These are phyloP conservation scores for Ciconia stormi DNA, from an alignment of 2,113 vertebrate genomes.

Conservation along the genomic window DNA sequence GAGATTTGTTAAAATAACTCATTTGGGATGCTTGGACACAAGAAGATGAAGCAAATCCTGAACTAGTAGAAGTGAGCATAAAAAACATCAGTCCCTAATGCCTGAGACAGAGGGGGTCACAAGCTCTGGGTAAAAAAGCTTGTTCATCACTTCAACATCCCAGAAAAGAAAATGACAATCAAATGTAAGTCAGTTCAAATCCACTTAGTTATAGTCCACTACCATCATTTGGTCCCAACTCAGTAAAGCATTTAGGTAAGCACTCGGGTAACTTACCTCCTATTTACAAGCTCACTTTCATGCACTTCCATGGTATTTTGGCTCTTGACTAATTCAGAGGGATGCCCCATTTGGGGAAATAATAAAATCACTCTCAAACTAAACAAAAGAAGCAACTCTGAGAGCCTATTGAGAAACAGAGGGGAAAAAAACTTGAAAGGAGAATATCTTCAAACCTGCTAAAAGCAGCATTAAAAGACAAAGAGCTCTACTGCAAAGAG, in stretches of 20 bases:
- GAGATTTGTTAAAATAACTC: not conserved
- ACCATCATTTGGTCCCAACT: not conserved
- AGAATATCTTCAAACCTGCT: not conserved
- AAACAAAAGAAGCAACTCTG: not conserved
- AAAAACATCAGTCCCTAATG: not conserved
- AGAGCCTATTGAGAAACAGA: not conserved
- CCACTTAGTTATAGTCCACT: not conserved
- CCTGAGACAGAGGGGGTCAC: not conserved
- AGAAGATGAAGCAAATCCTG: not conserved
- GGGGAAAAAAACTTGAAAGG: not conserved
- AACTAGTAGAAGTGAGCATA: not conserved
- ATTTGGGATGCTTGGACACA: not conserved
- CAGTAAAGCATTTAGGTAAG: not conserved
- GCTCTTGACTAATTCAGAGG: not conserved
- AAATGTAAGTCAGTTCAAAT: not conserved
- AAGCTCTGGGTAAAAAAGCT: not conserved
- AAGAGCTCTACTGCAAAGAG: not conserved
- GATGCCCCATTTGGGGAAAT: not conserved
- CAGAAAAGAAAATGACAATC: not conserved
- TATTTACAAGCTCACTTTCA: not conserved
- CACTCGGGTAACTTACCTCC: not conserved
- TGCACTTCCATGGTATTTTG: not conserved
- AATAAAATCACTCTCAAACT: not conserved
- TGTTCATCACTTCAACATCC: not conserved
- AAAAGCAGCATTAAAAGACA: constrained; percentile 11